Percentiles rank a stretch among this genome's conserved stretches.
phyloP scores from a whole-genome alignment of 2,797 vertebrate genomes.

The Manis javanica region DNA sequence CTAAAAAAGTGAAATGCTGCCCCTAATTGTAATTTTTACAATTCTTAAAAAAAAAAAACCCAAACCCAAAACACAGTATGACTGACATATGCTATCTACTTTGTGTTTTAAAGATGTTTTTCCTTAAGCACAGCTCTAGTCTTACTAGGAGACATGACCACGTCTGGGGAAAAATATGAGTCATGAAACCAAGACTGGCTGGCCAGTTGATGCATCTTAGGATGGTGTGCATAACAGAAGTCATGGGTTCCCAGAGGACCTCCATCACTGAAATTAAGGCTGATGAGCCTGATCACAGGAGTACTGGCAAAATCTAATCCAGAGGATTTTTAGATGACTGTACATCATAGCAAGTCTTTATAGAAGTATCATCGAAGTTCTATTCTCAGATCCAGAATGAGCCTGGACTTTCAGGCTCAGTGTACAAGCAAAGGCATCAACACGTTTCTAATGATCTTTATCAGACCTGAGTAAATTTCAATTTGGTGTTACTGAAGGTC shows the following conservation, averaged over 20 bases:
- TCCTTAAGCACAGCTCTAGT: slow-evolving; percentile 20
- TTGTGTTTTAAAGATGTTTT: slow-evolving; percentile 57
- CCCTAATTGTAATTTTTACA: background rate
- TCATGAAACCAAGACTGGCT: slow-evolving; percentile 63
- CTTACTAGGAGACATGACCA: slow-evolving; percentile 29
- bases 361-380: background rate
- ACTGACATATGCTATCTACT: background rate
- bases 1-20: background rate
- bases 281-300: background rate
- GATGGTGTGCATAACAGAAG: background rate
- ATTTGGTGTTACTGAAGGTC: background rate
- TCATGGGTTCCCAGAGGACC: background rate
- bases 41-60: slow-evolving; percentile 18
- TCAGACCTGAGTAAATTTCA: background rate
- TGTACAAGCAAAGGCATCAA: background rate
- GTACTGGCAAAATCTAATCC: background rate
- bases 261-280: slow-evolving; percentile 10
- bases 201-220: slow-evolving; percentile 22
- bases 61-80: background rate
- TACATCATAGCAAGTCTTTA: background rate
- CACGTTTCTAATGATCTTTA: background rate
- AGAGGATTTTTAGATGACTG: background rate
- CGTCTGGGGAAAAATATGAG: slow-evolving; percentile 51
- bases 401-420: background rate
- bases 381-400: slow-evolving; percentile 33